phyloP scores from a whole-genome alignment of 1,140 invertebrate species.

The Zaprionus ornatus region DNA sequence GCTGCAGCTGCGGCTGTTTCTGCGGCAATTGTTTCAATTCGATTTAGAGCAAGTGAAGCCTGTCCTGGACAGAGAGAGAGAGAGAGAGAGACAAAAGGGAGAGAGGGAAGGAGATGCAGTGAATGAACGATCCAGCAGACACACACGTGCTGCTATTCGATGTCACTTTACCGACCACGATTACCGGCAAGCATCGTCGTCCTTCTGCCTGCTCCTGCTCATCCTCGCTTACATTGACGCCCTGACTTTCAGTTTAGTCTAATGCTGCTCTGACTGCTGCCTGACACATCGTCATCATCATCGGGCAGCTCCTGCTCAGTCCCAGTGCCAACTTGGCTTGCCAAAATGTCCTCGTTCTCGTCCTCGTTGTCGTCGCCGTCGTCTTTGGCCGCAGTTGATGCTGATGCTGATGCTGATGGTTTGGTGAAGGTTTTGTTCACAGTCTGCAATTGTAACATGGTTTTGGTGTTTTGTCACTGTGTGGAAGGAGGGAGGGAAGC shows the following conservation, averaged over 20 bases:
- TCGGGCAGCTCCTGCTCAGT: constrained; percentile 12
- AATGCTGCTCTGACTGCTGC: constrained; percentile 23
- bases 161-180: constrained; percentile 43
- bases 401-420: no score
- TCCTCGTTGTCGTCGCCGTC: constrained; percentile 13
- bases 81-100: background rate
- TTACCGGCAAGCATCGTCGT: constrained; percentile 11
- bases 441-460: constrained; percentile 48
- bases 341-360: constrained; percentile 61
- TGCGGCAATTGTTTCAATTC: constrained; percentile 77
- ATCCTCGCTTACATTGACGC: constrained; percentile 15
- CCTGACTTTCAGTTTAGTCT: constrained; percentile 42
- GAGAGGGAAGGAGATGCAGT: background rate
- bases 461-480: constrained; percentile 3
- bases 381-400: no score
- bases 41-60: constrained; percentile 73
- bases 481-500: no score
- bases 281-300: constrained; percentile 31
- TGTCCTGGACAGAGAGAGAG: constrained; percentile 10
- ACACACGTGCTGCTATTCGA: constrained; percentile 47
- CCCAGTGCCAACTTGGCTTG: constrained; percentile 42
- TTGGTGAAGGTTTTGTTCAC: constrained; percentile 13
- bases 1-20: constrained; percentile 27
- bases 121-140: background rate
- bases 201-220: background rate